Evolutionary conservation across 1,140 invertebrate genomes (phyloP).

Genomic region (Anastrepha obliqua): DNA sequence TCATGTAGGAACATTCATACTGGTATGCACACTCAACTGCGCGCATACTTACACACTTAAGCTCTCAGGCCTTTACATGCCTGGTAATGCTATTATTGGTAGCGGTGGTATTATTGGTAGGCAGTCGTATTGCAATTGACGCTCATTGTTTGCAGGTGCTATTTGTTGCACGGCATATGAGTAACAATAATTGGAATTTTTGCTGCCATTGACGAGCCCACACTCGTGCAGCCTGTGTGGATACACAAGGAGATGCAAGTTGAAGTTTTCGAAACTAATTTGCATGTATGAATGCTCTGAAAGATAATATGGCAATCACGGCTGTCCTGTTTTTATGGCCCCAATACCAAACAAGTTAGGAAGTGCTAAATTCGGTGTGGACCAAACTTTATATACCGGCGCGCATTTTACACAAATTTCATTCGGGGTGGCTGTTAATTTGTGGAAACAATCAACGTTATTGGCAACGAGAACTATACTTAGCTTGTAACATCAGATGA

Average conservation of each 20-base stretch:
- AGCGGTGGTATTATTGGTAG: background rate
- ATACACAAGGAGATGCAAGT: background rate
- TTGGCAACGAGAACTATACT: too few species aligned
- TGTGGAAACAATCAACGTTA: too few species aligned
- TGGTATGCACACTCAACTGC: background rate
- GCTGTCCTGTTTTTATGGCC: background rate
- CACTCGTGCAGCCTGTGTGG: background rate
- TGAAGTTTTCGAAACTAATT: slow-evolving; percentile 2
- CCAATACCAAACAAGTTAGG: too few species aligned
- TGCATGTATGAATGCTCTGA: background rate
- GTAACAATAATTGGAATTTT: slow-evolving; percentile 3
- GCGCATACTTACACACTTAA: background rate
- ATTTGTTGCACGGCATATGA: slow-evolving; percentile 18
- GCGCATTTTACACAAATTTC: too few species aligned
- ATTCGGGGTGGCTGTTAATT: too few species aligned
- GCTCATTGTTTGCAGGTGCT: background rate
- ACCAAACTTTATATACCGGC: too few species aligned
- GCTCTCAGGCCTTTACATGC: background rate
- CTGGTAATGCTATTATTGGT: slow-evolving; percentile 35
- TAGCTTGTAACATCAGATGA: too few species aligned
- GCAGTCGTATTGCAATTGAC: background rate
- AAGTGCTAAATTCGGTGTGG: too few species aligned
- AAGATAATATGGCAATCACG: background rate
- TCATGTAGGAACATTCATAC: background rate
- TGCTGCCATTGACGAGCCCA: background rate